phyloP scores from a whole-genome alignment of 2,113 vertebrate genomes.

The Scomber scombrus region DNA sequence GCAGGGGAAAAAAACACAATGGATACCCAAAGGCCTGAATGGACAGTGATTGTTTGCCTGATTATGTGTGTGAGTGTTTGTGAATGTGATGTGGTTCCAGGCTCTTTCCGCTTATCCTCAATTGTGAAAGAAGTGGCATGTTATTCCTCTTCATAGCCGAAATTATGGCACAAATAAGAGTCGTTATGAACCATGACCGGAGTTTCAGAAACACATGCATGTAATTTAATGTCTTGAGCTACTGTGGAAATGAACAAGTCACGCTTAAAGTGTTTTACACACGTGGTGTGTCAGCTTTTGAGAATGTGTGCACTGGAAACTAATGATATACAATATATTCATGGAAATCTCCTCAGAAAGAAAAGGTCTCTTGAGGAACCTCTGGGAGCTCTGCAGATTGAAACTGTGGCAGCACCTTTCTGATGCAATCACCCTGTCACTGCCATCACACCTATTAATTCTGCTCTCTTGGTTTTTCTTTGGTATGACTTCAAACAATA shows the following conservation, averaged over 20 bases:
- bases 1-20: conserved; percentile 36
- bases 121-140: conserved; percentile 45
- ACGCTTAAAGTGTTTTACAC: conserved; percentile 57
- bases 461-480: conserved; percentile 6
- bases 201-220: conserved; percentile 23
- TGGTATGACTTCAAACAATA: conserved; percentile 8
- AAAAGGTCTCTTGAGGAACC: conserved; percentile 33
- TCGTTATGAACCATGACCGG: conserved; percentile 33
- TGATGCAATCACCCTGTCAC: conserved; percentile 39
- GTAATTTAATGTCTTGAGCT: conserved; percentile 48
- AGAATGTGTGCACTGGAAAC: conserved; percentile 27
- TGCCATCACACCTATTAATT: conserved; percentile 18
- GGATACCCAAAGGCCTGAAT: conserved; percentile 61
- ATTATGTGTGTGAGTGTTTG: conserved; percentile 44
- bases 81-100: conserved; percentile 20
- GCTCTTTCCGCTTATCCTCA: conserved; percentile 17
- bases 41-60: conserved; percentile 57
- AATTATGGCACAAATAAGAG: conserved; percentile 47
- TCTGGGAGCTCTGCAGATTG: conserved; percentile 16
- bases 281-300: conserved; percentile 9
- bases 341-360: conserved; percentile 35
- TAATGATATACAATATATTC: conserved; percentile 62
- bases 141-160: conserved; percentile 45
- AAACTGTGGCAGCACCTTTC: conserved; percentile 14
- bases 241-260: conserved; percentile 47